These are phyloP conservation scores for Syrrhaptes paradoxus DNA, from an alignment of 2,113 vertebrate genomes.

Conservation along the genomic window DNA sequence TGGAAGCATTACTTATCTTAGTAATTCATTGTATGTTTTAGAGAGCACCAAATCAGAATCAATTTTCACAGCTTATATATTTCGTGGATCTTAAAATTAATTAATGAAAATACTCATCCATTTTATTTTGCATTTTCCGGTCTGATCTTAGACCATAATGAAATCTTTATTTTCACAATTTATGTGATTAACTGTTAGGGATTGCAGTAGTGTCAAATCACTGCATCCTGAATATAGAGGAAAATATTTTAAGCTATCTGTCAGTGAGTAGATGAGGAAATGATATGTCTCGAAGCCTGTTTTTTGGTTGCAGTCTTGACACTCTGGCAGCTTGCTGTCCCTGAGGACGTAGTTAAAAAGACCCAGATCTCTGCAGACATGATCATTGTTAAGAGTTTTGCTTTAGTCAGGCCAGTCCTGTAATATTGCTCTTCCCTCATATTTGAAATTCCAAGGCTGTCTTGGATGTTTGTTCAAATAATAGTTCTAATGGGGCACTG, in stretches of 20 bases:
- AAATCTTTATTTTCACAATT: neutral
- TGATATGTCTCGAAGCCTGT: neutral
- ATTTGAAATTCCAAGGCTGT: neutral
- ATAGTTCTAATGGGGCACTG: neutral
- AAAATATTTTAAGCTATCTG: neutral
- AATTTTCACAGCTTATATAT: neutral
- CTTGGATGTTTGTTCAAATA: neutral
- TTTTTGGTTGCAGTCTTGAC: neutral
- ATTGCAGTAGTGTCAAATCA: neutral
- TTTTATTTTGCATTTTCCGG: constrained; percentile 3
- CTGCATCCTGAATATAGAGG: neutral
- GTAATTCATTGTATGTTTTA: neutral
- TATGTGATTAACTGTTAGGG: neutral
- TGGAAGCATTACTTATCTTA: neutral
- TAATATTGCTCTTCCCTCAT: neutral
- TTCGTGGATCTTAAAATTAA: neutral
- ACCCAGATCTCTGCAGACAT: neutral
- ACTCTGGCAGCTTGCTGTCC: neutral
- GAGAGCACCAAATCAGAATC: neutral
- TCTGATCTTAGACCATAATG: neutral
- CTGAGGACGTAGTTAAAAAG: neutral
- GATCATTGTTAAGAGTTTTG: neutral
- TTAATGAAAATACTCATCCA: neutral
- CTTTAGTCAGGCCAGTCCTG: neutral
- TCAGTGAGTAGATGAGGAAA: neutral